These are phyloP conservation scores for Eucidaris tribuloides DNA, from an alignment of 35 echinoderm and acorn worm genomes.

Conservation along the genomic window DNA sequence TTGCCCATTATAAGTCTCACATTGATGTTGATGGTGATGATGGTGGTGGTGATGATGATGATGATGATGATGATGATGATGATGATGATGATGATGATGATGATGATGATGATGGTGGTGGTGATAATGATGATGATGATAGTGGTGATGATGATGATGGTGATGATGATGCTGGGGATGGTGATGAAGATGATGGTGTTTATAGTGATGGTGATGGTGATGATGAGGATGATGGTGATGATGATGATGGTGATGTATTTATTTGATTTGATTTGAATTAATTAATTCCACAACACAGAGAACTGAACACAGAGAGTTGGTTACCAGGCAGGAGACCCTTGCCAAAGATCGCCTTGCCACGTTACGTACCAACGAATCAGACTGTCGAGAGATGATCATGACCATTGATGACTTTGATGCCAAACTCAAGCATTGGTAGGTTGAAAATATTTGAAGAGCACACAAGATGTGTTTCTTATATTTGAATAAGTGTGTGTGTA, in stretches of 20 bases:
- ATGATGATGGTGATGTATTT: not conserved
- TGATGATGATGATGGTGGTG: not conserved
- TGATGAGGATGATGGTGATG: not conserved
- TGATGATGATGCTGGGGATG: not conserved
- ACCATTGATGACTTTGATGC: conserved; percentile 82
- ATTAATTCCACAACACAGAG: conserved; percentile 36
- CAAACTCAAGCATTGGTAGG: conserved; percentile 76
- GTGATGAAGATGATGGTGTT: not conserved
- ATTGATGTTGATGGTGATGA: not conserved
- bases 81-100: not conserved
- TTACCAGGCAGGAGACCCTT: not conserved
- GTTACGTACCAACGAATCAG: conserved; percentile 48
- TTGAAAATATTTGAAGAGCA: no score
- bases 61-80: not conserved
- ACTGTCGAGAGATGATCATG: conserved; percentile 76
- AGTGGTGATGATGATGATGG: not conserved
- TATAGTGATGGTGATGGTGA: not conserved
- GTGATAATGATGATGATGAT: not conserved
- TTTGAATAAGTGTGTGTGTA: no score
- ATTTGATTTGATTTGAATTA: no score
- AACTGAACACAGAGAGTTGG: conserved; percentile 43
- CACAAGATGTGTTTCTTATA: no score
- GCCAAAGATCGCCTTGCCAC: conserved; percentile 46
- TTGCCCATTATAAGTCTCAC: no score
- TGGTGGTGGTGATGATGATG: not conserved